These are phyloP conservation scores for Larimichthys crocea DNA, from an alignment of 2,113 vertebrate species.

Conservation along the genomic window DNA sequence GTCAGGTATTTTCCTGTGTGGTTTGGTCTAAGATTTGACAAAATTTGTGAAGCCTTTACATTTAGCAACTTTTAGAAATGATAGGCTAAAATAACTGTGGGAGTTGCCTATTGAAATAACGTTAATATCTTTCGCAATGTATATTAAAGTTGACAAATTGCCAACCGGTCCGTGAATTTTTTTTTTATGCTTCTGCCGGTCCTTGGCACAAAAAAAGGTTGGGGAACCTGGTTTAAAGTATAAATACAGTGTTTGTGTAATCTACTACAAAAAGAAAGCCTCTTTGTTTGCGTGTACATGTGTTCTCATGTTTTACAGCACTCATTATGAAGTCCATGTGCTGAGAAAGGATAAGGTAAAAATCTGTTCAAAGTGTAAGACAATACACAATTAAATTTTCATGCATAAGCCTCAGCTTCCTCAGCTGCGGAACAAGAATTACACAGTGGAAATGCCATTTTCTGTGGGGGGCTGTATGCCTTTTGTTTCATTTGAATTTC, in stretches of 20 bases:
- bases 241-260: conserved; percentile 30
- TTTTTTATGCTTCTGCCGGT: too few species aligned
- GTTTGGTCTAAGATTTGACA: too few species aligned
- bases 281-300: conserved; percentile 1
- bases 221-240: background rate
- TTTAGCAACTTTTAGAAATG: too few species aligned
- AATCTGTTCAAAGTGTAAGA: conserved; percentile 50
- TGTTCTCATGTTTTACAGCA: background rate
- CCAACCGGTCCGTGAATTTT: too few species aligned
- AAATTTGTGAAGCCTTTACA: too few species aligned
- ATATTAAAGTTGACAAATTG: too few species aligned
- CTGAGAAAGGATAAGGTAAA: conserved; percentile 15
- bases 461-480: conserved; percentile 7
- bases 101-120: too few species aligned
- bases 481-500: conserved; percentile 61
- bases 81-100: too few species aligned
- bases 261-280: background rate
- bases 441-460: conserved; percentile 55
- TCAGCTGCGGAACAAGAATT: conserved; percentile 36
- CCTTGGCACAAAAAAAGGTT: too few species aligned
- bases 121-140: too few species aligned
- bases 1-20: too few species aligned
- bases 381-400: conserved; percentile 67
- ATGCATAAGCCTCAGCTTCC: conserved; percentile 56
- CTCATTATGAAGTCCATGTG: conserved; percentile 34